phyloP scores from a whole-genome alignment of 2,797 vertebrate species.

The Sphaeramia orbicularis region DNA sequence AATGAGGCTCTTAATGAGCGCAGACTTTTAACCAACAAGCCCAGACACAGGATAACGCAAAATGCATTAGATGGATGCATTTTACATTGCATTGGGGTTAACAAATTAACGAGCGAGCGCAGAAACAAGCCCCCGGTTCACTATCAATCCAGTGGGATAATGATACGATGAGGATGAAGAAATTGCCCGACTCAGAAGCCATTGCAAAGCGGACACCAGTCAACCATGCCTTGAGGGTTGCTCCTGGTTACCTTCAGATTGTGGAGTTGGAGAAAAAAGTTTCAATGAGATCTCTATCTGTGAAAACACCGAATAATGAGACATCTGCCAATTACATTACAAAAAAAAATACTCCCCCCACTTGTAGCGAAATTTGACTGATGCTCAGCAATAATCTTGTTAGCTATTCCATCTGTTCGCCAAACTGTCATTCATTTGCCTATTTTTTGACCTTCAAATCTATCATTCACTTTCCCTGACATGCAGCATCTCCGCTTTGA shows the following conservation, averaged over 20 bases:
- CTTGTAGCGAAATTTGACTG: no score
- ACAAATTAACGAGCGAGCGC: no score
- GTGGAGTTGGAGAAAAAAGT: conserved; percentile 19
- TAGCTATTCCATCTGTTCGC: conserved; percentile 50
- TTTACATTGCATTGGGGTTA: no score
- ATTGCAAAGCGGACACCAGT: conserved; percentile 18
- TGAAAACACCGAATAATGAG: conserved; percentile 19
- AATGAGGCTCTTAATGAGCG: no score
- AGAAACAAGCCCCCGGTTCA: no score
- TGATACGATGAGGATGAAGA: conserved; percentile 45
- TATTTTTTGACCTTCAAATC: conserved; percentile 79
- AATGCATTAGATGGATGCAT: no score
- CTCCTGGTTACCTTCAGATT: conserved; percentile 39
- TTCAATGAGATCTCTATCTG: conserved; percentile 17
- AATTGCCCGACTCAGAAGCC: conserved; percentile 29
- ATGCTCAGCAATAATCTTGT: conserved; percentile 39
- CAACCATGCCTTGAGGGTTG: conserved; percentile 47
- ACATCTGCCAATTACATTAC: conserved; percentile 42
- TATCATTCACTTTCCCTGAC: conserved; percentile 54
- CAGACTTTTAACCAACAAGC: no score
- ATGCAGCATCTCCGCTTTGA: conserved; percentile 67
- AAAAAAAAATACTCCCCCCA: conserved; percentile 15
- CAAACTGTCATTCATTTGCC: conserved; percentile 67
- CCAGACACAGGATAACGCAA: no score
- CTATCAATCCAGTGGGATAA: conserved; percentile 27